A percentile compares a stretch with the other conserved stretches of the same genome.
These are phyloP conservation scores for Dasyprocta punctata DNA, from an alignment of 2,113 vertebrate species.

Conservation along the genomic window DNA sequence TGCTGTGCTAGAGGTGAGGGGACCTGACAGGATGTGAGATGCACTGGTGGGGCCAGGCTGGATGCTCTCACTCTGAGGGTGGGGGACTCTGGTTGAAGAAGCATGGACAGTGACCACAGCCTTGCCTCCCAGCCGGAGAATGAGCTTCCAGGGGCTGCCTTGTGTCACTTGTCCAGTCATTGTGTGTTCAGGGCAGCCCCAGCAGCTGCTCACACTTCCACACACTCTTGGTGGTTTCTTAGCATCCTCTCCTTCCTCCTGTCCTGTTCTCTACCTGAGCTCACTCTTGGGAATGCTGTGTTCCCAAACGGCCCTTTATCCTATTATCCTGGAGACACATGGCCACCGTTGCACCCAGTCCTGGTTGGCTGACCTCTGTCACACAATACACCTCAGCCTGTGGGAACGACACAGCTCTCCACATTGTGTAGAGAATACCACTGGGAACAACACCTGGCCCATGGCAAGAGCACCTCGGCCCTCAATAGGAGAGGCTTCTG, in stretches of 20 bases:
- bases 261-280: neutral
- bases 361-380: too few relatives aligned
- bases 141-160: neutral
- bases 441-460: rapidly evolving
- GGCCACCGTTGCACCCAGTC: neutral
- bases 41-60: neutral
- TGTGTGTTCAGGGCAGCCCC: too few relatives aligned
- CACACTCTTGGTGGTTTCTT: neutral
- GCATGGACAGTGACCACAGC: neutral
- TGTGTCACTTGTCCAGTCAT: neutral
- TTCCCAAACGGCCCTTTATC: neutral
- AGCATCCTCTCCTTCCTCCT: neutral
- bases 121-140: neutral
- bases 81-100: neutral
- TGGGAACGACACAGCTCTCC: too few relatives aligned
- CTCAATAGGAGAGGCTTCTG: neutral
- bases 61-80: neutral
- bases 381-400: too few relatives aligned
- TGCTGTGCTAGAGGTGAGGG: neutral
- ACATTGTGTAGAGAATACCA: neutral
- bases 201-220: neutral
- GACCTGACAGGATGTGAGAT: rapidly evolving
- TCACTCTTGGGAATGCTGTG: neutral
- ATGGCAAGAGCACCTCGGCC: neutral
- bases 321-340: rapidly evolving